A percentile compares a stretch with the other conserved stretches of the same genome.
These are phyloP conservation scores for Malthinus seriepunctatus DNA, from an alignment of 2,888 invertebrate species.

Conservation along the genomic window DNA sequence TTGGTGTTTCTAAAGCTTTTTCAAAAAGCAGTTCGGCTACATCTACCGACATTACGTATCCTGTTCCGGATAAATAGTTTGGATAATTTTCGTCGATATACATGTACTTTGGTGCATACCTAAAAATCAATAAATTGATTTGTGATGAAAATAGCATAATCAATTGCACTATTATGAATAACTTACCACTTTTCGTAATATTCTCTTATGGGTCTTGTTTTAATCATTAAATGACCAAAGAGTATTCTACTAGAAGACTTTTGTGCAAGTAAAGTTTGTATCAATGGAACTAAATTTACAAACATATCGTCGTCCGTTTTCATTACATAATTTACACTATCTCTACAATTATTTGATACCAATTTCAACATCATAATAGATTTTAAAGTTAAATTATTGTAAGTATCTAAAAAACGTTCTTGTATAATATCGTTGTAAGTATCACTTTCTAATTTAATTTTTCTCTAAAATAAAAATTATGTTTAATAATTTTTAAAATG, in stretches of 20 bases:
- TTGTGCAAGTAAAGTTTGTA: constrained; percentile 46
- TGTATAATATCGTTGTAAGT: constrained; percentile 78
- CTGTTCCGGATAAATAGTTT: constrained; percentile 79
- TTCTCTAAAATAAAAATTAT: constrained; percentile 56
- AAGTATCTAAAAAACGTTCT: constrained; percentile 81
- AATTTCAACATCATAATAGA: constrained; percentile 84
- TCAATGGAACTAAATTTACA: constrained; percentile 73
- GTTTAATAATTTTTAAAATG: constrained; percentile 2
- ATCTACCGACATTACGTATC: constrained; percentile 73
- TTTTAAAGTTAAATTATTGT: constrained; percentile 85
- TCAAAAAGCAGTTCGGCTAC: constrained; percentile 67
- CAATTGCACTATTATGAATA: not conserved
- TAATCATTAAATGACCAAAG: constrained; percentile 78
- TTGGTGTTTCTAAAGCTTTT: constrained; percentile 67
- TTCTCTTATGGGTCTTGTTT: constrained; percentile 75
- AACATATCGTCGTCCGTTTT: constrained; percentile 90
- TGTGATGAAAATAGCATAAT: too few relatives aligned
- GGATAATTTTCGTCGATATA: constrained; percentile 74
- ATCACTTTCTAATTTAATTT: constrained; percentile 68
- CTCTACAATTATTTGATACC: constrained; percentile 69
- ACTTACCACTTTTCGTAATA: constrained; percentile 75
- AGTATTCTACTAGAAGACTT: constrained; percentile 57
- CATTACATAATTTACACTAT: constrained; percentile 65
- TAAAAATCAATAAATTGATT: constrained; percentile 39
- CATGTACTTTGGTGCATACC: constrained; percentile 81